Conservation (phyloP, 2,888 invertebrate species). For the Tuberolachnus salignus region DNA sequence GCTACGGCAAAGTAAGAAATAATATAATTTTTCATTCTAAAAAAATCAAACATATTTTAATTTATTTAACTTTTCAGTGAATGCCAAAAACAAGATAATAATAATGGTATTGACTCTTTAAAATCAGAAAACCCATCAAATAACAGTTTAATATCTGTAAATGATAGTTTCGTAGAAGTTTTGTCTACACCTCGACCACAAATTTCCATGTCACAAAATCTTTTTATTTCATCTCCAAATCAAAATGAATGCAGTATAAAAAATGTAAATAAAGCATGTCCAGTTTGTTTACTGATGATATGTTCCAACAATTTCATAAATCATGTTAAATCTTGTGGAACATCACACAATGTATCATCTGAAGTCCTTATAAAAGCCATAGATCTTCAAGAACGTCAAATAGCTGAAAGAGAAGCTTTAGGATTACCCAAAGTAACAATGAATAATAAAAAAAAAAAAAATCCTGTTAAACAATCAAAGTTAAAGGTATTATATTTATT, state of each 20-base stretch:
- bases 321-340: constrained; percentile 63
- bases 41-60: neutral
- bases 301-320: constrained; percentile 54
- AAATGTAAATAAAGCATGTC: constrained; percentile 57
- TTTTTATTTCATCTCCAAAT: constrained; percentile 22
- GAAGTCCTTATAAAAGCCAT: constrained; percentile 62
- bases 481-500: constrained; percentile 22
- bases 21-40: neutral
- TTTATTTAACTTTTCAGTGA: constrained; percentile 21
- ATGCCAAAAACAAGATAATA: constrained; percentile 1
- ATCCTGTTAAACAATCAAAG: constrained; percentile 38
- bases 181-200: constrained; percentile 24
- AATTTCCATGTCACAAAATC: constrained; percentile 7
- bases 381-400: constrained; percentile 63
- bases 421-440: constrained; percentile 61
- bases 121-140: neutral
- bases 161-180: constrained; percentile 51
- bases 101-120: constrained; percentile 1
- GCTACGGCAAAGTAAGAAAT: constrained; percentile 20
- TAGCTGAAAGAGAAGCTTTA: constrained; percentile 62
- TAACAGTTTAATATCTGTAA: constrained; percentile 32
- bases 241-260: neutral
- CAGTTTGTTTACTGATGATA: constrained; percentile 57
- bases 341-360: constrained; percentile 62
- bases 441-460: constrained; percentile 47